phyloP scores from a whole-genome alignment of 92 coral and sea anemone genomes.

The Phenganax subtilis region DNA sequence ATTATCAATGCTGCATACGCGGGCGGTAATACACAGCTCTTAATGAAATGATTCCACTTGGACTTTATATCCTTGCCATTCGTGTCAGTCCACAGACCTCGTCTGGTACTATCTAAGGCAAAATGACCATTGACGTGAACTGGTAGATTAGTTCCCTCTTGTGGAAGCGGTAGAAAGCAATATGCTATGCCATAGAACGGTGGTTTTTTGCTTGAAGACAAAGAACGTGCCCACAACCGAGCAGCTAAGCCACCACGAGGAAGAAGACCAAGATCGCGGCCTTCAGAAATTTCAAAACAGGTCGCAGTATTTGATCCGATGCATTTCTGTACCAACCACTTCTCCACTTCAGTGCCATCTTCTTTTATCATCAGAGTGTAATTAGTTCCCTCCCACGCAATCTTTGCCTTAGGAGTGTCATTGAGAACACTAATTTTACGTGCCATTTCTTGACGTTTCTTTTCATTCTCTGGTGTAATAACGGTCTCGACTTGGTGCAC shows the following conservation, averaged over 20 bases:
- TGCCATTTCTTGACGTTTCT: constrained; percentile 54
- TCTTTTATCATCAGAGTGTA: constrained; percentile 58
- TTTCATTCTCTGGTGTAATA: constrained; percentile 47
- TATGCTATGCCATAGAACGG: constrained; percentile 8
- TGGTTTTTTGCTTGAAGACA: neutral
- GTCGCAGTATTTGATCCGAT: constrained; percentile 46
- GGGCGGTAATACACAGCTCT: constrained; percentile 59
- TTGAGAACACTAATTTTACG: constrained; percentile 29
- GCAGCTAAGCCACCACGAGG: constrained; percentile 91
- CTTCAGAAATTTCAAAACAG: neutral
- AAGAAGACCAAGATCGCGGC: constrained; percentile 63
- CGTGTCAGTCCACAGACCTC: constrained; percentile 57
- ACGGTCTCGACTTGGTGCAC: constrained; percentile 45
- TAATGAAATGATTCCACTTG: constrained; percentile 58
- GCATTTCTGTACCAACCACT: constrained; percentile 69
- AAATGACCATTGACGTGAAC: constrained; percentile 84
- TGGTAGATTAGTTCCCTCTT: constrained; percentile 58
- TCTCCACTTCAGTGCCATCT: constrained; percentile 50
- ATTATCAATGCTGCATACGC: constrained; percentile 58
- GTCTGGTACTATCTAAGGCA: constrained; percentile 61
- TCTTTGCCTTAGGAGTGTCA: too few species aligned
- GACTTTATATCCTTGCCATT: constrained; percentile 56
- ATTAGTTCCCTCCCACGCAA: constrained; percentile 42
- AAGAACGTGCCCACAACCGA: constrained; percentile 10
- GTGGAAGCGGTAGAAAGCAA: constrained; percentile 85